Conservation (phyloP, 1,140 invertebrate genomes). For the Amyelois transitella region DNA sequence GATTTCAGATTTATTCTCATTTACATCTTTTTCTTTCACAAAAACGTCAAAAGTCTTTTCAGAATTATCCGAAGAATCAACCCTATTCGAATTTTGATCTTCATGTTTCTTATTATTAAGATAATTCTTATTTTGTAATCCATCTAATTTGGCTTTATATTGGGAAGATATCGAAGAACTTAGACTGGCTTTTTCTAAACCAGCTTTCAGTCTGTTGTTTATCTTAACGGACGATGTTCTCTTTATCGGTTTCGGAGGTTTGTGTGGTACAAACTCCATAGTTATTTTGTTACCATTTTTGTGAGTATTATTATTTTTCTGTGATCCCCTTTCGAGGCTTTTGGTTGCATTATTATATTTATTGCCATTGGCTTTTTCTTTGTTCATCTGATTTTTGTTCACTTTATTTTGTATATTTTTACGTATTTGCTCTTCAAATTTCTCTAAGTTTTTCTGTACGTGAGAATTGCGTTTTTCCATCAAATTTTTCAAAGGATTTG, state of each 20-base stretch:
- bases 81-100: conserved; percentile 56
- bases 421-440: conserved; percentile 71
- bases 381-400: conserved; percentile 69
- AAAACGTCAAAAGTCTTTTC: conserved; percentile 77
- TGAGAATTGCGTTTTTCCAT: conserved; percentile 71
- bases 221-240: conserved; percentile 70
- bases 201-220: conserved; percentile 64
- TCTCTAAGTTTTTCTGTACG: conserved; percentile 72
- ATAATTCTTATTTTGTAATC: conserved; percentile 67
- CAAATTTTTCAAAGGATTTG: conserved; percentile 61
- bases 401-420: conserved; percentile 72
- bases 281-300: conserved; percentile 69
- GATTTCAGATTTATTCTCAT: conserved; percentile 75
- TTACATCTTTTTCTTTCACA: conserved; percentile 75
- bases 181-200: conserved; percentile 53
- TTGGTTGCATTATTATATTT: conserved; percentile 68
- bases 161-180: conserved; percentile 69
- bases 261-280: conserved; percentile 76
- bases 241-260: conserved; percentile 74
- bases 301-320: conserved; percentile 71
- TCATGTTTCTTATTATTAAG: conserved; percentile 49
- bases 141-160: conserved; percentile 71
- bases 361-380: conserved; percentile 57
- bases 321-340: conserved; percentile 74
- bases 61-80: conserved; percentile 40